Conservation (phyloP, 1,140 invertebrate genomes). For the Eumeta japonica region DNA sequence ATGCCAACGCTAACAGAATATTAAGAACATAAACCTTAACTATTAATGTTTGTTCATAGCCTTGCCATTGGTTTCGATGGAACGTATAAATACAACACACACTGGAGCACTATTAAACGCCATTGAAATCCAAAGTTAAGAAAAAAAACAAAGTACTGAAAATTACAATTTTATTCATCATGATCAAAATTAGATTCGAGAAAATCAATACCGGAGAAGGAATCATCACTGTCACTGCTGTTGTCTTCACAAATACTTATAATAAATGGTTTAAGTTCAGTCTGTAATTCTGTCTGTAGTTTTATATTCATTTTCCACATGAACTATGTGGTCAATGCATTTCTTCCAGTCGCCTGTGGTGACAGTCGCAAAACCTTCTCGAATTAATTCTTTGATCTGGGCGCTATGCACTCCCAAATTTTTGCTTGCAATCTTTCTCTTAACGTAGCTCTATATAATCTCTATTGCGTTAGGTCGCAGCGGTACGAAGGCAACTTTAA, state of each 20-base stretch:
- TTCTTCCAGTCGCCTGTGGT: slow-evolving; percentile 2
- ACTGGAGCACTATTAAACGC: too few species aligned
- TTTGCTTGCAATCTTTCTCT: slow-evolving; percentile 2
- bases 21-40: too few species aligned
- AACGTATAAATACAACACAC: too few species aligned
- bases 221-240: neutral
- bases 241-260: neutral
- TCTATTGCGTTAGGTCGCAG: slow-evolving; percentile 3
- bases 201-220: neutral
- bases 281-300: slow-evolving; percentile 1
- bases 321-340: neutral
- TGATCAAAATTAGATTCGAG: slow-evolving; percentile 2
- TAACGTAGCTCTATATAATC: neutral
- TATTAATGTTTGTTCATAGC: too few species aligned
- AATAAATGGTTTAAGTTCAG: slow-evolving; percentile 1
- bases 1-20: too few species aligned
- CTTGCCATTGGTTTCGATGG: too few species aligned
- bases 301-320: slow-evolving; percentile 3
- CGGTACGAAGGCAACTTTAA: neutral
- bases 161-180: neutral
- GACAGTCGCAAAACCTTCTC: neutral
- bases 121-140: too few species aligned
- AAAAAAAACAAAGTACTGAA: too few species aligned
- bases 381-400: neutral
- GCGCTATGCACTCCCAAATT: neutral